Percentiles rank a stretch among this genome's conserved stretches.
These are phyloP conservation scores for Criorhina ranunculi DNA, from an alignment of 2,888 invertebrate species.

Conservation along the genomic window DNA sequence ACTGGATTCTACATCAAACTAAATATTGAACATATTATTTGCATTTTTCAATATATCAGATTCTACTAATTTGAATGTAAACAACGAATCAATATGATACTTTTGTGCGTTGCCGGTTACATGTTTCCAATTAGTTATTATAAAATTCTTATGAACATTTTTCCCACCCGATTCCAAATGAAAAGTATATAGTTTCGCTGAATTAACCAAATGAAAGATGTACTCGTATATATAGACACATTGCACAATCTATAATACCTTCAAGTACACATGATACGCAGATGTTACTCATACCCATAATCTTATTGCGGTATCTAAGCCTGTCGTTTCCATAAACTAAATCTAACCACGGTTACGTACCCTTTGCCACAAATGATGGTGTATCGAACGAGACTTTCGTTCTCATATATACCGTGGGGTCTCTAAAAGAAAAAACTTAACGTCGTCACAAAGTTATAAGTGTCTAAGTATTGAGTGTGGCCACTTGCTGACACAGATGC, in stretches of 20 bases:
- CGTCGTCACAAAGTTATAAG: constrained; percentile 74
- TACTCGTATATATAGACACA: neutral
- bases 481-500: constrained; percentile 75
- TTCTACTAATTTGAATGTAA: neutral
- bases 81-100: neutral
- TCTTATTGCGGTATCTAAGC: constrained; percentile 74
- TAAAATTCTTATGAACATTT: neutral
- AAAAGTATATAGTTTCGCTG: constrained; percentile 1
- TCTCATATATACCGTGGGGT: constrained; percentile 43
- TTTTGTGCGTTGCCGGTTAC: neutral
- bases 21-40: too few species aligned
- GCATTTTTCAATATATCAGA: neutral
- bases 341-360: constrained; percentile 75
- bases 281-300: constrained; percentile 69
- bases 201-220: neutral
- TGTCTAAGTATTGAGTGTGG: constrained; percentile 72
- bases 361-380: constrained; percentile 73
- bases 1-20: too few species aligned
- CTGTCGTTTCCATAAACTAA: constrained; percentile 74
- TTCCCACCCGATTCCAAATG: neutral
- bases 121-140: constrained; percentile 1
- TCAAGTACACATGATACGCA: constrained; percentile 56
- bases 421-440: constrained; percentile 67
- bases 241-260: constrained; percentile 17
- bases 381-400: constrained; percentile 70